Conservation (phyloP, 2,888 invertebrate species). For the Temnothorax unifasciatus region DNA sequence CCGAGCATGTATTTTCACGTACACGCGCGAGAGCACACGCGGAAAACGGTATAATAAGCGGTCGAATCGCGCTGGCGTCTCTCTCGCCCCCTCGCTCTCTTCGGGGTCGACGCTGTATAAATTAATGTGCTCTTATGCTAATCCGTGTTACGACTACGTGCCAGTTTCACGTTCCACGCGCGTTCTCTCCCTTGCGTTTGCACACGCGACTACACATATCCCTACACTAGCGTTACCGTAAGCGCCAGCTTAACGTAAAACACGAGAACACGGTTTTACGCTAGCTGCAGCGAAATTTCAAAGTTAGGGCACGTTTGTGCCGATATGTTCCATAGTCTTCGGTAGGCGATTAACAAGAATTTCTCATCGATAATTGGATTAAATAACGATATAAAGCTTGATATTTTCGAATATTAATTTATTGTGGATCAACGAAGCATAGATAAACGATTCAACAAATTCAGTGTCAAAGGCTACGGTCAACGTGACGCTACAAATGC, state of each 20-base stretch:
- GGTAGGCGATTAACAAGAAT: background rate
- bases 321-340: background rate
- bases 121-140: constrained; percentile 74
- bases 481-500: too few species aligned
- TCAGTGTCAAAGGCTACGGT: too few species aligned
- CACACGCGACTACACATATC: constrained; percentile 30
- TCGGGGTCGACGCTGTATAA: constrained; percentile 61
- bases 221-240: constrained; percentile 39
- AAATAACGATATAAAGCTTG: background rate
- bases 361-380: background rate
- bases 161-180: constrained; percentile 18
- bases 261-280: constrained; percentile 22
- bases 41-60: constrained; percentile 54
- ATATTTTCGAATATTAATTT: background rate
- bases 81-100: constrained; percentile 22
- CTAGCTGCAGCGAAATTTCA: constrained; percentile 31
- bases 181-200: constrained; percentile 31
- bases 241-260: constrained; percentile 38
- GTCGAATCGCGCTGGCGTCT: constrained; percentile 21
- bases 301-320: constrained; percentile 12
- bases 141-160: constrained; percentile 63
- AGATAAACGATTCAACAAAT: background rate
- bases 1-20: background rate
- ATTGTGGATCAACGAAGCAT: background rate
- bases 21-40: constrained; percentile 2